These are phyloP conservation scores for Hestina assimilis DNA, from an alignment of 1,140 invertebrate species.

Conservation along the genomic window DNA sequence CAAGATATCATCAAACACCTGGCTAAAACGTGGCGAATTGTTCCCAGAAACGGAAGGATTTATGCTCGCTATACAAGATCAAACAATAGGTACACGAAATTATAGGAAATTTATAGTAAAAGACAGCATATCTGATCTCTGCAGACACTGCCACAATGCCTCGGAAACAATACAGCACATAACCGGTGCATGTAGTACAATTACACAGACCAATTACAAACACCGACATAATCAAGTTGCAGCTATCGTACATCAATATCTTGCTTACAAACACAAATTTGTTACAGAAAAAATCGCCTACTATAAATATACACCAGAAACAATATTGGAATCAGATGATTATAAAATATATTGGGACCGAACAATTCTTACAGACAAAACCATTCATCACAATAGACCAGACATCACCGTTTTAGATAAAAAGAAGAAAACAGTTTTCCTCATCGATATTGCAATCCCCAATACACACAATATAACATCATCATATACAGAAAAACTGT, in stretches of 20 bases:
- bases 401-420: too few species aligned
- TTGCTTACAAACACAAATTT: slow-evolving; percentile 18
- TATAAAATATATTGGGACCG: too few species aligned
- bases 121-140: not conserved
- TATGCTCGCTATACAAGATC: not conserved
- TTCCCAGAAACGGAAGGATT: too few species aligned
- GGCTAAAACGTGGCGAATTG: too few species aligned
- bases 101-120: too few species aligned
- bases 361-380: too few species aligned
- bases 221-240: too few species aligned
- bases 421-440: too few species aligned
- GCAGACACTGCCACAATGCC: slow-evolving; percentile 14
- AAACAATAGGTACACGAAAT: too few species aligned
- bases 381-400: too few species aligned
- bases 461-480: not conserved
- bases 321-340: not conserved
- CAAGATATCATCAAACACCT: slow-evolving; percentile 19
- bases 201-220: slow-evolving; percentile 30
- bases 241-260: slow-evolving; percentile 7
- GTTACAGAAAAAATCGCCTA: not conserved
- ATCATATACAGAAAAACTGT: not conserved
- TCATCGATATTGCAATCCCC: not conserved
- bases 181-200: slow-evolving; percentile 20
- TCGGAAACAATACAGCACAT: slow-evolving; percentile 29
- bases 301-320: too few species aligned